phyloP scores from a whole-genome alignment of 2,888 invertebrate species.

The Phragmatobia fuliginosa region DNA sequence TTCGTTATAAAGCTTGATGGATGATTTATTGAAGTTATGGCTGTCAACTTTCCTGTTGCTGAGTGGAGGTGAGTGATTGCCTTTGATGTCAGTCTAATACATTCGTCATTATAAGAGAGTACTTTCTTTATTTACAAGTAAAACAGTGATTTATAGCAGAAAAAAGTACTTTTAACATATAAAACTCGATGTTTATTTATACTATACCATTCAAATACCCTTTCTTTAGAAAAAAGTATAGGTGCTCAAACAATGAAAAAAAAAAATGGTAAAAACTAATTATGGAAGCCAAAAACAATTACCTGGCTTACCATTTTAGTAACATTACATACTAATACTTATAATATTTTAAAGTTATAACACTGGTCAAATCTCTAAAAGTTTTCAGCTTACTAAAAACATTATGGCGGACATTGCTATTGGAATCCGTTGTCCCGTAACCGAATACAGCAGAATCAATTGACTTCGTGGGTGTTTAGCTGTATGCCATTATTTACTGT shows the following conservation, averaged over 20 bases:
- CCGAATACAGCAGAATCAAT: not conserved
- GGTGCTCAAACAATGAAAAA: too few relatives aligned
- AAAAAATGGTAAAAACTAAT: too few relatives aligned
- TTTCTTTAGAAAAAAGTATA: not conserved
- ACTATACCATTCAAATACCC: not conserved
- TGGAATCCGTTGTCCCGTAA: not conserved
- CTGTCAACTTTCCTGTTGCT: too few relatives aligned
- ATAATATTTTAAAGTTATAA: not conserved
- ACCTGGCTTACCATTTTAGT: too few relatives aligned
- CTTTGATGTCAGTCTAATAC: too few relatives aligned
- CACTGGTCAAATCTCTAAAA: not conserved
- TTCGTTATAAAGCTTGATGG: constrained; percentile 10
- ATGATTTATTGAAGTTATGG: not conserved
- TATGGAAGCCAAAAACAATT: too few relatives aligned
- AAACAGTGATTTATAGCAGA: too few relatives aligned
- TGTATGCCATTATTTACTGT: not conserved
- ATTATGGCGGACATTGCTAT: not conserved
- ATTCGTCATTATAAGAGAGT: too few relatives aligned
- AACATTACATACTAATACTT: not conserved
- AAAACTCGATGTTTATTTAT: not conserved
- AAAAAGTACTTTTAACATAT: not conserved
- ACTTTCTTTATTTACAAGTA: too few relatives aligned
- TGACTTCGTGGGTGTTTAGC: not conserved
- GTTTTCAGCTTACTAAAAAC: not conserved
- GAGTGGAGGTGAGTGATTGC: too few relatives aligned